Percentiles rank a stretch among this genome's conserved stretches.
phyloP scores from a whole-genome alignment of 2,888 invertebrate genomes.

The Corbicula japonica region DNA sequence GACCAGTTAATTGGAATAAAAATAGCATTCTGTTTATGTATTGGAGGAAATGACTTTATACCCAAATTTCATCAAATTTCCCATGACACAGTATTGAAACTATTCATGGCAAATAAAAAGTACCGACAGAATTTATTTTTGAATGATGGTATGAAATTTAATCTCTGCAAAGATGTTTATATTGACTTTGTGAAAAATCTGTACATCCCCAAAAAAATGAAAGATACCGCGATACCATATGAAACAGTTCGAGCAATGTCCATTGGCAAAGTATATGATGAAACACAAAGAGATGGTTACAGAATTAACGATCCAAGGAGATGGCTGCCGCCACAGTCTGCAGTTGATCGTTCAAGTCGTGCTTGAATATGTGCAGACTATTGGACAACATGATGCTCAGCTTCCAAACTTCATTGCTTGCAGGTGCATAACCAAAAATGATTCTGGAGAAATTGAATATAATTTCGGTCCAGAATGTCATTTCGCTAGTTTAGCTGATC shows the following conservation, averaged over 20 bases:
- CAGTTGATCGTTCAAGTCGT: conserved; percentile 8
- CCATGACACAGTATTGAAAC: background rate
- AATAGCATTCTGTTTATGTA: conserved; percentile 9
- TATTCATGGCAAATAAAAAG: background rate
- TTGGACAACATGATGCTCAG: conserved; percentile 9
- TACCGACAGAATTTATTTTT: background rate
- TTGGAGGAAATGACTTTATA: conserved; percentile 31
- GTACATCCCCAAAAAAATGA: conserved; percentile 15
- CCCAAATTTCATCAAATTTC: conserved; percentile 24
- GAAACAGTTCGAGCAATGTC: conserved; percentile 1
- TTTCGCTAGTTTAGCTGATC: background rate
- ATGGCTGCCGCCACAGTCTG: conserved; percentile 29
- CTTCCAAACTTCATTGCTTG: conserved; percentile 10
- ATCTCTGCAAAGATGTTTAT: conserved; percentile 9
- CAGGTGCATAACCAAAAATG: conserved; percentile 13
- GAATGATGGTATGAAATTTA: background rate
- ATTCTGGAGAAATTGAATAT: conserved; percentile 11
- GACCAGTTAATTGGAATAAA: conserved; percentile 20
- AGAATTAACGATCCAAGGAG: conserved; percentile 15
- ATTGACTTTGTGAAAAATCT: conserved; percentile 13
- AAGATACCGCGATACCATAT: conserved; percentile 2
- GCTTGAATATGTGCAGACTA: conserved; percentile 16
- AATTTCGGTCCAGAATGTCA: conserved; percentile 19
- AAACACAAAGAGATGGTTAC: background rate
- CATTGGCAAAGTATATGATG: conserved; percentile 1